Percentiles rank a stretch among this genome's conserved stretches.
These are phyloP conservation scores for Hassar affinis DNA, from an alignment of 2,113 vertebrate species.

Conservation along the genomic window DNA sequence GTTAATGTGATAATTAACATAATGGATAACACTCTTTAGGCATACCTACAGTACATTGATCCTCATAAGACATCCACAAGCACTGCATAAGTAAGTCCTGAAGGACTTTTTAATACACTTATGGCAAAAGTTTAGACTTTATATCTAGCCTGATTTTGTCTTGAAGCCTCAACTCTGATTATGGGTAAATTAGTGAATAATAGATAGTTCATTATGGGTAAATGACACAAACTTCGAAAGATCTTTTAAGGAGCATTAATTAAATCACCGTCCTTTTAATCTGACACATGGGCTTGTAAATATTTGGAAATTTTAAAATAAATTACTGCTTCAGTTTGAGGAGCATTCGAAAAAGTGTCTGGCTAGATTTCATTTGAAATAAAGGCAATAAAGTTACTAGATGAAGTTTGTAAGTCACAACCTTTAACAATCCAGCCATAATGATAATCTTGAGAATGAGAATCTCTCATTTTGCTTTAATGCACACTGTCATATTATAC, in stretches of 20 bases:
- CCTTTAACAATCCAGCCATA: not conserved
- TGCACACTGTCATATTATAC: not conserved
- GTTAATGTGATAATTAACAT: not conserved
- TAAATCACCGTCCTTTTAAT: not conserved
- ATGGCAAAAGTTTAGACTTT: not conserved
- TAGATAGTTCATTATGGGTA: not conserved
- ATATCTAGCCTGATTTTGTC: not conserved
- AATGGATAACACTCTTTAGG: not conserved
- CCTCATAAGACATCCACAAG: not conserved
- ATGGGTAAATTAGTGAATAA: not conserved
- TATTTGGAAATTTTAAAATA: not conserved
- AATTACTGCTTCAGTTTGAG: not conserved
- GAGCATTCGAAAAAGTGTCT: not conserved
- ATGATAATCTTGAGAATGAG: not conserved
- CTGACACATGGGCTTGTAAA: not conserved
- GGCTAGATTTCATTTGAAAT: not conserved
- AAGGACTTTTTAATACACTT: not conserved
- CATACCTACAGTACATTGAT: not conserved
- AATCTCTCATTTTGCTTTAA: not conserved
- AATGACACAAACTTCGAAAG: not conserved
- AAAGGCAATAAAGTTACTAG: not conserved
- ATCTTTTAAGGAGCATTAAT: not conserved
- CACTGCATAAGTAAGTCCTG: not conserved
- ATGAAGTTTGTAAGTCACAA: not conserved
- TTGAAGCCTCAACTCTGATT: not conserved